Evolutionary conservation across 2,888 invertebrate genomes (phyloP), one percentile per base, ranked within the genome.

Genomic region (Lithophane ornitopus): DNA sequence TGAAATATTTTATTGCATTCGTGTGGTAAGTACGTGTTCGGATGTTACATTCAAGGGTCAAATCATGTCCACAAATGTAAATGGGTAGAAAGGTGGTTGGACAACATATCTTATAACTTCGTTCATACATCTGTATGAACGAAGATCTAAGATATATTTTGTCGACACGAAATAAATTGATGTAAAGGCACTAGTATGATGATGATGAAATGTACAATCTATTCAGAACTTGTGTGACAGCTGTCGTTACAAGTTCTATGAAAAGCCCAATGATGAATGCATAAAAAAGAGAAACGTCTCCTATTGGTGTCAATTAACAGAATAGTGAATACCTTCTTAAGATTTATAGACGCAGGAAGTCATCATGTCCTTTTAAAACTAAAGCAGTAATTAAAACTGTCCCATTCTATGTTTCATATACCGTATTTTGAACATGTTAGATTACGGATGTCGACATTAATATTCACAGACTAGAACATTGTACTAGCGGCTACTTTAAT

Each of bases 251-350:
- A 34, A 34, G 34, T 34, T 34, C 4, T 34, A 39, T 28, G 56
- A 62, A 76, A 76, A 14, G 8, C 44, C 28, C 3, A 44, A 56
- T n/a, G 1, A 28, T 72, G 0, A 68, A 59, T 62, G 19, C 34
- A 59, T 67, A 8, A 34, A 58, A 68, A 70, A 70, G 41, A 79
- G 54, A 70, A 79, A 82, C 56, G 46, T 63, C 16, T 39, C 0
- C 49, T 39, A 82, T 82, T 78, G 75, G 70, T 80, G 84, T 80
- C 84, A 83, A 83, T 76, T 83, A 83, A 76, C 84, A 71, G 71
- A 83, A 77, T 26, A 62, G 39, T 54, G 14, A 76, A 83, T 80
- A 76, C 76, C 69, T 83, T 76, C 67, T 63, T 46, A 74, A 84
- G 80, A 83, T 83, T 80, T 59, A 83, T 74, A 44, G 61, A 12